Evolutionary conservation across 2,113 vertebrate genomes (phyloP).

Genomic region (Acinonyx jubatus): DNA sequence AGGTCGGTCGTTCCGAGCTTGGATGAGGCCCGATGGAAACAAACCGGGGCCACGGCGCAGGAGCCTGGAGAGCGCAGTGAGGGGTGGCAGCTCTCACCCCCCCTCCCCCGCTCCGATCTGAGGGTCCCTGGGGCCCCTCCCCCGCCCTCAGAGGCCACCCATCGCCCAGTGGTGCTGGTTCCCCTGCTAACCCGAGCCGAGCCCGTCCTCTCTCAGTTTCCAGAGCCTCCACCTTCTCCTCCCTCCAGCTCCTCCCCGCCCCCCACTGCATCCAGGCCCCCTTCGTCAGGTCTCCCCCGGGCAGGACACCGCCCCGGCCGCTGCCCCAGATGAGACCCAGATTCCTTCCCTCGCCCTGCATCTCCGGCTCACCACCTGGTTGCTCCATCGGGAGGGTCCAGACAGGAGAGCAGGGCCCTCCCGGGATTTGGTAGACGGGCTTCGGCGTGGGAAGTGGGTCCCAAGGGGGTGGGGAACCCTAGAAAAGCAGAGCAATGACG

Average conservation of each 20-base stretch:
- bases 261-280: too few relatives aligned
- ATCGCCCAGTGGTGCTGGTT: neutral
- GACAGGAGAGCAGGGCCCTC: neutral
- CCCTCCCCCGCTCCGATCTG: rapidly evolving
- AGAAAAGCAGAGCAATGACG: neutral
- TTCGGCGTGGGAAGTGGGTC: rapidly evolving
- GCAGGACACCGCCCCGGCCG: neutral
- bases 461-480: neutral
- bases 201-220: neutral
- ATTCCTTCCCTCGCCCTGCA: rapidly evolving
- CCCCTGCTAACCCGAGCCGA: neutral
- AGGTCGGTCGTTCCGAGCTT: neutral
- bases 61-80: rapidly evolving
- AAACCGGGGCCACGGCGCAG: neutral
- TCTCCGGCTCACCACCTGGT: neutral
- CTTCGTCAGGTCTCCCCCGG: neutral
- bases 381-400: neutral
- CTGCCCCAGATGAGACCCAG: neutral
- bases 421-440: neutral
- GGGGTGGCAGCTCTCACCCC: too few relatives aligned
- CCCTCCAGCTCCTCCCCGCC: neutral
- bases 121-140: neutral
- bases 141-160: neutral
- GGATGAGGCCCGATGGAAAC: neutral
- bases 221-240: neutral